phyloP scores from a whole-genome alignment of 2,113 vertebrate genomes.

The Tenrec ecaudatus region DNA sequence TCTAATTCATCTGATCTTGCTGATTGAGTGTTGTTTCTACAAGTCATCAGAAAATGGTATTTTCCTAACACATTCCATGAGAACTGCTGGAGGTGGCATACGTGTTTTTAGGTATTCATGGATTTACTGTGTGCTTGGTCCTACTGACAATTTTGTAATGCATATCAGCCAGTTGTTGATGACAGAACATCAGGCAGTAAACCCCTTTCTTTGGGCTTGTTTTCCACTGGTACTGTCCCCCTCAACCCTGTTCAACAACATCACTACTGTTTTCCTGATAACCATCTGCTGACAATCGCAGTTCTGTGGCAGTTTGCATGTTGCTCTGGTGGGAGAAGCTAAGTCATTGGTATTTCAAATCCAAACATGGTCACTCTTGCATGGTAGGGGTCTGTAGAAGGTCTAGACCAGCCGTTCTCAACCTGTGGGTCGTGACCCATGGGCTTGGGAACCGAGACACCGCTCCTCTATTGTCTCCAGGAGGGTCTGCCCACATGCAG shows the following conservation, averaged over 20 bases:
- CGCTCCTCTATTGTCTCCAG: no score
- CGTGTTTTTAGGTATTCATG: rapidly evolving
- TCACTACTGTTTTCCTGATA: neutral
- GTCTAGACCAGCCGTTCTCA: neutral
- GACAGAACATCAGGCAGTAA: neutral
- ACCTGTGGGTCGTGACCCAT: no score
- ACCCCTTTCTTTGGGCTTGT: neutral
- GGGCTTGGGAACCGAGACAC: no score
- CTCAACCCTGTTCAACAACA: neutral
- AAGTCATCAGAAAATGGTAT: neutral
- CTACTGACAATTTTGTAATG: neutral
- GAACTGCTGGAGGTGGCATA: neutral
- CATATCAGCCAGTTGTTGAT: neutral
- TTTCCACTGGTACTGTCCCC: neutral
- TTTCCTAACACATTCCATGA: neutral
- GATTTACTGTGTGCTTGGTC: neutral
- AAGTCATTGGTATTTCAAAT: neutral
- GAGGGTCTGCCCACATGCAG: no score
- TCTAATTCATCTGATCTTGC: neutral
- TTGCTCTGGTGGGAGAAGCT: neutral
- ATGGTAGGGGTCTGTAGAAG: neutral
- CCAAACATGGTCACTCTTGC: neutral
- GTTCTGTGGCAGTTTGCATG: neutral
- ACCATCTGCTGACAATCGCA: neutral
- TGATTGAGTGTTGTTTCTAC: neutral